phyloP scores from a whole-genome alignment of 1,140 invertebrate species.

The Babylonia areolata region DNA sequence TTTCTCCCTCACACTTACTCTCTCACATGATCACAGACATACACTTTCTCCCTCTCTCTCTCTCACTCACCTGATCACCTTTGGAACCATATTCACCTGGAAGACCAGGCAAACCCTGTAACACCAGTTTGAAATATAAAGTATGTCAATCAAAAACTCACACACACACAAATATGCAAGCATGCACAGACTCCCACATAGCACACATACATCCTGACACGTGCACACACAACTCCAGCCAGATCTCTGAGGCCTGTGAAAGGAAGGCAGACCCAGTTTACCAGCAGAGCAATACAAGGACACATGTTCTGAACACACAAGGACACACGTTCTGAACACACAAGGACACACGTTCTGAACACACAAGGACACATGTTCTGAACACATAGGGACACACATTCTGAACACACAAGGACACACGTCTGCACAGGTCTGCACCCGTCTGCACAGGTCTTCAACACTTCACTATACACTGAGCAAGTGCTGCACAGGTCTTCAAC shows the following conservation, averaged over 20 bases:
- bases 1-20: not conserved
- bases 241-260: too few species aligned
- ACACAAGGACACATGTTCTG: too few species aligned
- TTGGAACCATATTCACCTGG: constrained; percentile 61
- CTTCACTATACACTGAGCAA: too few species aligned
- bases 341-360: not conserved
- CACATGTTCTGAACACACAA: too few species aligned
- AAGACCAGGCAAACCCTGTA: constrained; percentile 61
- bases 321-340: not conserved
- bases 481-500: too few species aligned
- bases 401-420: too few species aligned
- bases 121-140: not conserved
- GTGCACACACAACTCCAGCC: not conserved
- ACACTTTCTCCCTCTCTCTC: not conserved
- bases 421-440: too few species aligned
- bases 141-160: not conserved
- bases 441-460: too few species aligned
- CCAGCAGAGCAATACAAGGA: too few species aligned
- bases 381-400: too few species aligned
- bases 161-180: too few species aligned
- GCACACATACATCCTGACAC: not conserved
- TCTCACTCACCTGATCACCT: constrained; percentile 61
- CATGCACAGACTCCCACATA: not conserved
- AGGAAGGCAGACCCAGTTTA: too few species aligned
- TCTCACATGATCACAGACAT: not conserved